Base-by-base conservation (phyloP, 2,797 vertebrate genomes). In the Rhinichthys osculus region DNA sequence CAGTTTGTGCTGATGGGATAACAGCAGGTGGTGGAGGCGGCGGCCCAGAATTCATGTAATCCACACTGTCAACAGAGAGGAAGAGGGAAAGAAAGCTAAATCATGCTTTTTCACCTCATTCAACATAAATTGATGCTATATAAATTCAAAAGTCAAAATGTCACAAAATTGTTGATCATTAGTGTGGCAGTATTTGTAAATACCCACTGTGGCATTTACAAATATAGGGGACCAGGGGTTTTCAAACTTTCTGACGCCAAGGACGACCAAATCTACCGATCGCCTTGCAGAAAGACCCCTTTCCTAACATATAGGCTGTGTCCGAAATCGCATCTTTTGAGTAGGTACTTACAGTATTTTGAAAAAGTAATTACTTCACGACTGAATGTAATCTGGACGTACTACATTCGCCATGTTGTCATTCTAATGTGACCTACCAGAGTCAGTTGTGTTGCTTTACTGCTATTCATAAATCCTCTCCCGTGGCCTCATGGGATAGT, bases 1-100 rank as follows among this genome's bases (percentile, higher is more conserved):
- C 98, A 21, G 98, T 99, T 89, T 97, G 97, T 87, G 97, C 97
- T 67, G 98, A 99, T 84, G 97, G 98, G 89, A 99, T 99, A 92
- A 97, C 92, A 57, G 92, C 93, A 30, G 94, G 90, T 11, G 95
- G 93, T 38, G 94, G 94, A n/a, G 94, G 94, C 16, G 93, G 94
- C 4, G 94, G 91, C 0, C 92, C 92, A 1, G 94, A 92, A 90
- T 95, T 95, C 89, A 94, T 93, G 77, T 95, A 95, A 76, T 96
- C 94, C 93, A 96, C 90, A 87, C 95, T 96, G 91, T 72, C 21
- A 85, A 9, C 21, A 74, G 82, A 81, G 83, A 81, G 1, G 66
- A 62, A 78, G 11, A 54, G n/a, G 54, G n/a, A 33, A 33, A 66
- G 62, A 3, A 33, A 72, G 30, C 27, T 1, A 9, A 79, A 72